These are phyloP conservation scores for Elachura formosa DNA, from an alignment of 2,113 vertebrate species.

Conservation along the genomic window DNA sequence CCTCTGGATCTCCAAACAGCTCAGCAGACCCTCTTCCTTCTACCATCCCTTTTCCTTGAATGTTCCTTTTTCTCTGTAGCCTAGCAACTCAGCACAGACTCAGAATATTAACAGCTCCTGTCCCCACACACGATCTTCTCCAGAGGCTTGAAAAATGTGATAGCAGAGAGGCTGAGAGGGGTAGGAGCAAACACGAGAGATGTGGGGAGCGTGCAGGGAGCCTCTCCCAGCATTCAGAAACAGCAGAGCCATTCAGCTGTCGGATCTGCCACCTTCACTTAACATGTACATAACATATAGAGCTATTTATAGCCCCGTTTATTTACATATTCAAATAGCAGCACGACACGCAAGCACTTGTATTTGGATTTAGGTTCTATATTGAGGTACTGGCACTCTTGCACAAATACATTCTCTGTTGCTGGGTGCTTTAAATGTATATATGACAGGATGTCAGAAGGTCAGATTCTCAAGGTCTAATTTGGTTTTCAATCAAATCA, in stretches of 20 bases:
- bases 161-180: not conserved
- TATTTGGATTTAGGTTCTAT: slow-evolving; percentile 22
- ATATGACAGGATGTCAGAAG: slow-evolving; percentile 26
- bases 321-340: slow-evolving; percentile 56
- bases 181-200: not conserved
- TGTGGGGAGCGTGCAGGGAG: not conserved
- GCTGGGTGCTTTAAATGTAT: not conserved
- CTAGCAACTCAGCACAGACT: slow-evolving; percentile 61
- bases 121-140: slow-evolving; percentile 53
- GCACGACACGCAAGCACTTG: not conserved
- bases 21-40: slow-evolving; percentile 42
- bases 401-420: not conserved
- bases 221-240: slow-evolving; percentile 13
- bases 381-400: not conserved
- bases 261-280: slow-evolving; percentile 36
- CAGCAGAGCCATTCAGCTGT: slow-evolving; percentile 26
- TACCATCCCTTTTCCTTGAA: slow-evolving; percentile 50
- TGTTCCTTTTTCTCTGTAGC: slow-evolving; percentile 67
- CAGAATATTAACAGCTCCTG: slow-evolving; percentile 57
- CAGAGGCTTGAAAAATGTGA: slow-evolving; percentile 33
- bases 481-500: slow-evolving; percentile 36
- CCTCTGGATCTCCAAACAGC: slow-evolving; percentile 20
- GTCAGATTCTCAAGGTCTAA: slow-evolving; percentile 10
- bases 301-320: slow-evolving; percentile 35
- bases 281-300: slow-evolving; percentile 30